These are phyloP conservation scores for Mythimna impura DNA, from an alignment of 2,888 invertebrate genomes.

Conservation along the genomic window DNA sequence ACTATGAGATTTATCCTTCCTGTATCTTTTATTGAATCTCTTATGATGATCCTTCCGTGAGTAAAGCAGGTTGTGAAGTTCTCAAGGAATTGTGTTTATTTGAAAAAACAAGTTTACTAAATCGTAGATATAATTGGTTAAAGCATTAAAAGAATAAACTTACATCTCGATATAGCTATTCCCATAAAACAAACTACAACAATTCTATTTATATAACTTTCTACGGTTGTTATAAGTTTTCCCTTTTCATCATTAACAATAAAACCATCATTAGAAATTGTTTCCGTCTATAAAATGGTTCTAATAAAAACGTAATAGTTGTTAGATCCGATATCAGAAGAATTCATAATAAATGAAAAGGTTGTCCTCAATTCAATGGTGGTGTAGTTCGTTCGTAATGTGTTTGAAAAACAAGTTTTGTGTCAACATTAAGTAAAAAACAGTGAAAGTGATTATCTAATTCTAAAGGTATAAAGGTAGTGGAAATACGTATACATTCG, in stretches of 20 bases:
- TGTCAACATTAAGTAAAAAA: constrained; percentile 60
- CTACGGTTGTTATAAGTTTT: constrained; percentile 32
- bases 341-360: constrained; percentile 43
- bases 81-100: neutral
- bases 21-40: neutral
- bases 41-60: neutral
- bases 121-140: neutral
- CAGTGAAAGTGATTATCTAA: constrained; percentile 69
- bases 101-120: neutral
- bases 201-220: constrained; percentile 45
- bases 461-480: constrained; percentile 53
- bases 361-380: constrained; percentile 30
- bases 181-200: constrained; percentile 19
- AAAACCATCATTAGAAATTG: constrained; percentile 40
- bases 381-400: constrained; percentile 50
- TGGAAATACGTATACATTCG: constrained; percentile 38
- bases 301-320: constrained; percentile 31
- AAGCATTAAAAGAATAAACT: neutral
- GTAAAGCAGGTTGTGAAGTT: neutral
- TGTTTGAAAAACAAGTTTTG: constrained; percentile 61
- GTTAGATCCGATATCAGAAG: constrained; percentile 34
- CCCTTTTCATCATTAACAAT: constrained; percentile 33
- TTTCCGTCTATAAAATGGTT: constrained; percentile 24
- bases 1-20: neutral
- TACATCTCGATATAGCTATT: neutral